phyloP scores from a whole-genome alignment of 1,140 invertebrate species.

The Thaumatotibia leucotreta region DNA sequence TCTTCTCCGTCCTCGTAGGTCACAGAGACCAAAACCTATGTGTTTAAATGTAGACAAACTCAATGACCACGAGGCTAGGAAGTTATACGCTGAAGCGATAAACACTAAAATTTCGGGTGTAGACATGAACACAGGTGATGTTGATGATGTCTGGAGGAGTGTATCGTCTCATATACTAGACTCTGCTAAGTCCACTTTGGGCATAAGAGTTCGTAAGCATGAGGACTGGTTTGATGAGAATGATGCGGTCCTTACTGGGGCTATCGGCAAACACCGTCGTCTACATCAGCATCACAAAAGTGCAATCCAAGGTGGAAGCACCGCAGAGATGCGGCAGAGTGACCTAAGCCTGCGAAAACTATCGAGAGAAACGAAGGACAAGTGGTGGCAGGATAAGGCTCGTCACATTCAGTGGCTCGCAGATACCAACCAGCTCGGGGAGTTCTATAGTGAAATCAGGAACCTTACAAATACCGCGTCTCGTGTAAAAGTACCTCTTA shows the following conservation, averaged over 20 bases:
- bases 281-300: neutral
- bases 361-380: neutral
- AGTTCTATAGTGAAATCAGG: neutral
- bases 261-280: neutral
- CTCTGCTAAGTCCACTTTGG: too few species aligned
- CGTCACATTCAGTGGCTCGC: neutral
- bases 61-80: too few species aligned
- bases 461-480: neutral
- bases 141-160: too few species aligned
- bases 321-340: neutral
- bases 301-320: neutral
- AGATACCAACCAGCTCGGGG: neutral
- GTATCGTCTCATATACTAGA: too few species aligned
- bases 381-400: constrained; percentile 1
- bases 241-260: neutral
- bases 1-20: too few species aligned
- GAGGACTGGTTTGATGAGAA: neutral
- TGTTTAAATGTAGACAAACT: too few species aligned
- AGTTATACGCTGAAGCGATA: too few species aligned
- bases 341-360: neutral
- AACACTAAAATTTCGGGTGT: too few species aligned
- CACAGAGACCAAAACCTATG: too few species aligned
- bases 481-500: neutral
- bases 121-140: too few species aligned
- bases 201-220: too few species aligned